Evolutionary conservation across 53 echinoderm and acorn worm genomes (phyloP).

Genomic region (Antedon mediterranea): DNA sequence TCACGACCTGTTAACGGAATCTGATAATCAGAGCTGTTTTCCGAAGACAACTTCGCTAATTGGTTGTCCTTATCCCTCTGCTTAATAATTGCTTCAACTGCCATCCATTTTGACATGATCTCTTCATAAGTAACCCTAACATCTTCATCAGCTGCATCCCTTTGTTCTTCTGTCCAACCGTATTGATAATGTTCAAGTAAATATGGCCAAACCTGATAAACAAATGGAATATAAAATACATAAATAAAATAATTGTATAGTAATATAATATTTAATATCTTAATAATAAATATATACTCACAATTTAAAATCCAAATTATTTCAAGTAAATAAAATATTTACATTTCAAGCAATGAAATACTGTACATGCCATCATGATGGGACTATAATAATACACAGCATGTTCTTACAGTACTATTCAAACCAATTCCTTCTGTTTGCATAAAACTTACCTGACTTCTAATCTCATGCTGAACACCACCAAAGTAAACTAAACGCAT

Average conservation of each 20-base stretch:
- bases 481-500: constrained; percentile 83
- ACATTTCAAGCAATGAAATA: too few relatives aligned
- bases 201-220: constrained; percentile 84
- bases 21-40: constrained; percentile 78
- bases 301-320: too few relatives aligned
- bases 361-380: neutral
- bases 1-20: constrained; percentile 57
- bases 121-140: constrained; percentile 69
- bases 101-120: constrained; percentile 96
- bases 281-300: too few relatives aligned
- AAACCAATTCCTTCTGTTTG: neutral
- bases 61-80: constrained; percentile 87
- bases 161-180: constrained; percentile 59
- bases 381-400: neutral
- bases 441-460: constrained; percentile 66
- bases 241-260: too few relatives aligned
- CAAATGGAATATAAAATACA: neutral
- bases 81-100: constrained; percentile 89
- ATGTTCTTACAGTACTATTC: too few relatives aligned
- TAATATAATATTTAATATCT: too few relatives aligned
- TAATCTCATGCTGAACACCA: constrained; percentile 73
- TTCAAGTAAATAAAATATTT: too few relatives aligned
- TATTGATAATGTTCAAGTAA: constrained; percentile 84
- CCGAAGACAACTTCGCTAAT: constrained; percentile 83
- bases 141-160: constrained; percentile 43